Evolutionary conservation across 2,797 vertebrate species (phyloP).

Genomic region (Artibeus lituratus): DNA sequence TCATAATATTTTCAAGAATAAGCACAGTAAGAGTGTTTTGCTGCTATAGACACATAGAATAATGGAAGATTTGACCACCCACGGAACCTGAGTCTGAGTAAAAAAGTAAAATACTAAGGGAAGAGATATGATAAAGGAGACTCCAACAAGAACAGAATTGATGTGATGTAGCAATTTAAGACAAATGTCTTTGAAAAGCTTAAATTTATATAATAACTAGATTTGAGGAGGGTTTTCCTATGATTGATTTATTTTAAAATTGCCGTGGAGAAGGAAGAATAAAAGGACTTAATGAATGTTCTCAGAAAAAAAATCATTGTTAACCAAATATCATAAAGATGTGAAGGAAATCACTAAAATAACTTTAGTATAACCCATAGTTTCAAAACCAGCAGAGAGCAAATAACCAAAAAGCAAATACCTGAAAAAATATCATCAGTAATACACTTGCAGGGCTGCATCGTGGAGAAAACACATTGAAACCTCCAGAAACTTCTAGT

Average conservation of each 20-base stretch:
- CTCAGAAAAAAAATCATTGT: neutral
- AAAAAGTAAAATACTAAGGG: neutral
- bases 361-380: neutral
- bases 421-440: neutral
- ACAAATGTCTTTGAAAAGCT: neutral
- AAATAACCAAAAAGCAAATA: neutral
- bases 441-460: accelerated
- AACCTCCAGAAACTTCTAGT: neutral
- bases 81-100: neutral
- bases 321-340: neutral
- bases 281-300: neutral
- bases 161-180: neutral
- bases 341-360: neutral
- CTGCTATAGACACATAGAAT: neutral
- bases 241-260: neutral
- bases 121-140: neutral
- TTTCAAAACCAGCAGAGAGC: neutral
- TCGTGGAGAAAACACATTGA: neutral
- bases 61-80: neutral
- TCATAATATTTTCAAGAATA: constrained; percentile 31
- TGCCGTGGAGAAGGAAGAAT: neutral
- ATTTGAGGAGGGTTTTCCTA: neutral
- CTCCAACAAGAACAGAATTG: neutral
- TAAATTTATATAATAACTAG: neutral
- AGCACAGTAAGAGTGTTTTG: constrained; percentile 45